A percentile compares a stretch with the other conserved stretches of the same genome.
Conservation (phyloP, 2,888 invertebrate species). For the Parnassius mnemosyne region DNA sequence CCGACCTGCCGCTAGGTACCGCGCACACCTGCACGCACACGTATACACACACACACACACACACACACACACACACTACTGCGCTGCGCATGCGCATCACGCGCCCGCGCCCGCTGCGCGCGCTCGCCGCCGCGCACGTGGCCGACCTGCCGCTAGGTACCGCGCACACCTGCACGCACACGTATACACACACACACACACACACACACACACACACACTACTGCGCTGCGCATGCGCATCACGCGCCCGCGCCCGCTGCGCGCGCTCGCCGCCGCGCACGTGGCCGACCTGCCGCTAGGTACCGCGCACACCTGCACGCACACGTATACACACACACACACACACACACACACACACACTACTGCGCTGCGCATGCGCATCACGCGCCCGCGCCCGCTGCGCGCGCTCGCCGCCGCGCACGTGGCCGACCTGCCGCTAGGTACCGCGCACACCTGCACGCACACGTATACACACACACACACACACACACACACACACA, state of each 20-base stretch:
- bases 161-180: too few relatives aligned
- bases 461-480: too few relatives aligned
- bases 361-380: conserved; percentile 87
- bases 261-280: conserved; percentile 81
- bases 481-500: too few relatives aligned
- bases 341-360: too few relatives aligned
- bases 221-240: too few relatives aligned
- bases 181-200: too few relatives aligned
- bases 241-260: conserved; percentile 25
- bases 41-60: too few relatives aligned
- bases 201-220: too few relatives aligned
- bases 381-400: conserved; percentile 47
- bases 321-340: not conserved
- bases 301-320: conserved; percentile 19
- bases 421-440: conserved; percentile 87
- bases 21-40: too few relatives aligned
- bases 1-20: conserved; percentile 83
- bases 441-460: conserved; percentile 28
- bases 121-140: conserved; percentile 85
- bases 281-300: conserved; percentile 87
- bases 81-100: conserved; percentile 87
- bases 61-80: too few relatives aligned
- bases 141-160: conserved; percentile 85
- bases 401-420: conserved; percentile 82
- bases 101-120: conserved; percentile 7